Conservation (phyloP, 2,113 vertebrate species). For the Dipodomys stephensi region DNA sequence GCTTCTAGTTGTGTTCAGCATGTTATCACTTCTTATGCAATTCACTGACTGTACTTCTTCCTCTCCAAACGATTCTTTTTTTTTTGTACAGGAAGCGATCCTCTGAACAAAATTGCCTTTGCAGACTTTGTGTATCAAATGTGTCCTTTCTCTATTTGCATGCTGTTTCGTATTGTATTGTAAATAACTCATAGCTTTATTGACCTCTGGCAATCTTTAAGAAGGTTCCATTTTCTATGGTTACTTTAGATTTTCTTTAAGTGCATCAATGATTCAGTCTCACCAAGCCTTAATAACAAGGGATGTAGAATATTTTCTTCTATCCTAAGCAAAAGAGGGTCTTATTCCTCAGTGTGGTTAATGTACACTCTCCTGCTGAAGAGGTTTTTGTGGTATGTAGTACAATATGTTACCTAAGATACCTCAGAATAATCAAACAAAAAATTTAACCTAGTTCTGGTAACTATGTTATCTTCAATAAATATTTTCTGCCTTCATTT, state of each 20-base stretch:
- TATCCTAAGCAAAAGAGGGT: neutral
- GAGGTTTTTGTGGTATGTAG: neutral
- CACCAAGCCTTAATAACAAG: neutral
- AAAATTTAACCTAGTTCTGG: neutral
- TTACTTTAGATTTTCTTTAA: neutral
- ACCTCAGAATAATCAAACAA: neutral
- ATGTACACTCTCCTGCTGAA: neutral
- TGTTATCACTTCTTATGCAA: neutral
- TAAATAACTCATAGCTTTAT: slow-evolving; percentile 24
- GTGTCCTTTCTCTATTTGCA: neutral
- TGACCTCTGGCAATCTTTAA: neutral
- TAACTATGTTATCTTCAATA: neutral
- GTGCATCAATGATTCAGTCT: neutral
- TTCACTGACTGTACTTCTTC: rapidly evolving
- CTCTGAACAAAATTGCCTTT: neutral
- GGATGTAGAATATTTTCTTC: neutral
- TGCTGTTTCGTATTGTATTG: neutral
- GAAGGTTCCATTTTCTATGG: neutral
- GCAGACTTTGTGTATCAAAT: neutral
- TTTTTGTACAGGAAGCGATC: neutral
- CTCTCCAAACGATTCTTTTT: neutral
- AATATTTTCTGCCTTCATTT: neutral
- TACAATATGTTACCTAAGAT: neutral
- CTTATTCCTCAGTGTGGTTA: neutral
- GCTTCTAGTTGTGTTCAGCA: neutral